These are phyloP conservation scores for Scaptomyza graminum DNA, from an alignment of 1,140 invertebrate genomes.

Conservation along the genomic window DNA sequence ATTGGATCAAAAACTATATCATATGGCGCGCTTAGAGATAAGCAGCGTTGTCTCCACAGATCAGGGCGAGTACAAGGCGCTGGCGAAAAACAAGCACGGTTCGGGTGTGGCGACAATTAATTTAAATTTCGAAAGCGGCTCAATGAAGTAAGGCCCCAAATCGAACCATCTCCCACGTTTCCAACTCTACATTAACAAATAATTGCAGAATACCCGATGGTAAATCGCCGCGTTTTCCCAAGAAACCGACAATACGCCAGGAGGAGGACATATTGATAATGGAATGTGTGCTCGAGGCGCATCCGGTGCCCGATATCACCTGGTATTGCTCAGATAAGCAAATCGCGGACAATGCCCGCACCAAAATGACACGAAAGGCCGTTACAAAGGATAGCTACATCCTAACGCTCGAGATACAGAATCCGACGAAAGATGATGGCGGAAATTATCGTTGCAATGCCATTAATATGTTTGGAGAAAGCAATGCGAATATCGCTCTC, in stretches of 20 bases:
- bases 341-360: constrained; percentile 91
- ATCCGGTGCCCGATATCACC: constrained; percentile 96
- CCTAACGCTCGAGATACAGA: constrained; percentile 95
- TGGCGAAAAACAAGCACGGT: constrained; percentile 96
- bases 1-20: constrained; percentile 94
- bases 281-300: constrained; percentile 97
- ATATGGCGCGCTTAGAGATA: constrained; percentile 94
- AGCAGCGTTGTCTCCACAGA: constrained; percentile 92
- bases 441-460: constrained; percentile 99
- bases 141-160: constrained; percentile 93
- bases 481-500: constrained; percentile 99
- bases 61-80: constrained; percentile 96
- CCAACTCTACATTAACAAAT: too few species aligned
- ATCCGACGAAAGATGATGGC: constrained; percentile 97
- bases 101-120: constrained; percentile 97
- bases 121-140: constrained; percentile 96
- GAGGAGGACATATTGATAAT: constrained; percentile 96
- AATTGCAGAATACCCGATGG: constrained; percentile 94
- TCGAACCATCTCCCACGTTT: too few species aligned
- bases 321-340: constrained; percentile 96
- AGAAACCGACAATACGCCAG: constrained; percentile 98
- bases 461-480: constrained; percentile 98
- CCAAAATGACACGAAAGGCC: constrained; percentile 93
- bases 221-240: constrained; percentile 97
- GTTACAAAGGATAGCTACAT: constrained; percentile 95